Percentiles rank a stretch among this genome's conserved stretches.
phyloP scores from a whole-genome alignment of 2,888 invertebrate species.

The Furcula furcula region DNA sequence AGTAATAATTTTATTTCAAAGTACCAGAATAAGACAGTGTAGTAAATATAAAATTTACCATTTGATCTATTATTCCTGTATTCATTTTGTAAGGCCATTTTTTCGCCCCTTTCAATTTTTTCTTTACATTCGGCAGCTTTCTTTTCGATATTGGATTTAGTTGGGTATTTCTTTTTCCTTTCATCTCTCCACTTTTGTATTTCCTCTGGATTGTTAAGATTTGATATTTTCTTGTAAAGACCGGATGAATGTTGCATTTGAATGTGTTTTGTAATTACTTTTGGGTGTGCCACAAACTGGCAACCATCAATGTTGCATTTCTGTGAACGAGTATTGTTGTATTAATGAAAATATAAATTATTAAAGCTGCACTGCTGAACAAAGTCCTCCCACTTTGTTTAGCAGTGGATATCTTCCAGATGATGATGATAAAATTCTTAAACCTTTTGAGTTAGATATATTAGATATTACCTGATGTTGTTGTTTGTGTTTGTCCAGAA shows the following conservation, averaged over 20 bases:
- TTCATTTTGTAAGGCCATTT: conserved; percentile 74
- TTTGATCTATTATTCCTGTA: conserved; percentile 39
- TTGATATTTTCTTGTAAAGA: conserved; percentile 88
- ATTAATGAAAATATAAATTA: no score
- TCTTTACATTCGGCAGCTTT: conserved; percentile 84
- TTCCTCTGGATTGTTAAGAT: conserved; percentile 89
- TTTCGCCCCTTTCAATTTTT: conserved; percentile 88
- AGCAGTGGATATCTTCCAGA: no score
- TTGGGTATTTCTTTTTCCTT: conserved; percentile 90
- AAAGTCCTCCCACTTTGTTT: no score
- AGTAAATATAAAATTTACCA: no score
- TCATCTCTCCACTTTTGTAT: conserved; percentile 92
- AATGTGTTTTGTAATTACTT: conserved; percentile 90
- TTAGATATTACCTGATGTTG: conserved; percentile 83
- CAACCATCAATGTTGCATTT: conserved; percentile 92
- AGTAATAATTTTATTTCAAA: no score
- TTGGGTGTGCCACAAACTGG: conserved; percentile 88
- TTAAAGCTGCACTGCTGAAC: no score
- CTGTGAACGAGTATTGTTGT: conserved; percentile 27
- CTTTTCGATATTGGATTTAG: conserved; percentile 84
- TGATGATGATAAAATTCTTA: no score
- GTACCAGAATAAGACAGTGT: no score
- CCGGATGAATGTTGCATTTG: conserved; percentile 93
- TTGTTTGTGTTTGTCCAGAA: conserved; percentile 85
- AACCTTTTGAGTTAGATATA: background rate